These are phyloP conservation scores for Cremastinae sp. DNA, from an alignment of 2,888 invertebrate genomes.

Conservation along the genomic window DNA sequence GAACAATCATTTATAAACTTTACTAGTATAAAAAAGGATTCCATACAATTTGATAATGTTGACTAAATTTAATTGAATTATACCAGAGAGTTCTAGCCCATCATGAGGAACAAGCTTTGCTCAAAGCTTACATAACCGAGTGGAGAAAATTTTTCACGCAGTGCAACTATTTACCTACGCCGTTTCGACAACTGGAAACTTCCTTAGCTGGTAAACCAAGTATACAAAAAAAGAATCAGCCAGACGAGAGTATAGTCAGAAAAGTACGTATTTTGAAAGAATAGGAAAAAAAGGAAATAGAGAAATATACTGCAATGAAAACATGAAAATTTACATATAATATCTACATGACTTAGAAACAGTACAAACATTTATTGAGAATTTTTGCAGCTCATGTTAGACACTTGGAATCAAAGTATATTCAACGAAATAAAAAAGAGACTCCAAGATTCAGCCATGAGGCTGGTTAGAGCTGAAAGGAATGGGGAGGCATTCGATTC, in stretches of 20 bases:
- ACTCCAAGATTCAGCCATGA: constrained; percentile 97
- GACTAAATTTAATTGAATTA: constrained; percentile 45
- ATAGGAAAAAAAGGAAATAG: not conserved
- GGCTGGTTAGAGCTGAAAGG: constrained; percentile 96
- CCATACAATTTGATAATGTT: constrained; percentile 21
- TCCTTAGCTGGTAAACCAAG: constrained; percentile 87
- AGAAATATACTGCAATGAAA: no score
- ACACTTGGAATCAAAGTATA: constrained; percentile 98
- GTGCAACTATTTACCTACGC: constrained; percentile 97
- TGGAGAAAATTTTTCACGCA: constrained; percentile 99
- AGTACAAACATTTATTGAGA: constrained; percentile 2
- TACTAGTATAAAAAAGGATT: not conserved
- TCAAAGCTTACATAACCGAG: constrained; percentile 98
- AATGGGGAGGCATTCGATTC: constrained; percentile 99
- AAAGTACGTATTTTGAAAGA: constrained; percentile 80
- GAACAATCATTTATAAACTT: constrained; percentile 21
- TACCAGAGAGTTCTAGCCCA: constrained; percentile 89
- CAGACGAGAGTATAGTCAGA: constrained; percentile 95
- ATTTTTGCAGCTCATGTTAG: constrained; percentile 92
- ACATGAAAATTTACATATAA: no score
- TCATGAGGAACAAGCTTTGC: constrained; percentile 95
- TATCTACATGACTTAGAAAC: no score
- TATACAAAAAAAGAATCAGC: constrained; percentile 77
- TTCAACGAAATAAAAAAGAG: constrained; percentile 97
- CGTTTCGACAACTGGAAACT: constrained; percentile 95